Evolutionary conservation across 2,888 invertebrate genomes (phyloP).

Genomic region (Eupithecia exiguata): DNA sequence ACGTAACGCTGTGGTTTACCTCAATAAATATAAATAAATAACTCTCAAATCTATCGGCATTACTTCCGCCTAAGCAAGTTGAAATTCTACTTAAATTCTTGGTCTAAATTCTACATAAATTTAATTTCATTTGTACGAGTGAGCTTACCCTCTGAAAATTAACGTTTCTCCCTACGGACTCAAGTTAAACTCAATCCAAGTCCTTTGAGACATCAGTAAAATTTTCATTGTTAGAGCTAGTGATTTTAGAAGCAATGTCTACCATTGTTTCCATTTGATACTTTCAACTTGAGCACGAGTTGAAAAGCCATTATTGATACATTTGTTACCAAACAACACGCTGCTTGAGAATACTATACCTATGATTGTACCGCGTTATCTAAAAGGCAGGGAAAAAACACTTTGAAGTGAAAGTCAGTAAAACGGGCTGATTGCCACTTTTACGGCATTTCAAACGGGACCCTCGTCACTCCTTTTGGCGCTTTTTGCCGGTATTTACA

Average conservation of each 20-base stretch:
- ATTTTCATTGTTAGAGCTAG: conserved; percentile 9
- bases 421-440: conserved; percentile 74
- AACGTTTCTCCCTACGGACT: conserved; percentile 7
- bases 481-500: conserved; percentile 66
- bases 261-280: not conserved
- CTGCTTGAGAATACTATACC: conserved; percentile 56
- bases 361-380: conserved; percentile 54
- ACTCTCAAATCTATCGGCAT: not conserved
- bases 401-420: conserved; percentile 71
- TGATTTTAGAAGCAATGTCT: conserved; percentile 2
- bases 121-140: conserved; percentile 11
- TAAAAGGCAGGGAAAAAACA: conserved; percentile 66
- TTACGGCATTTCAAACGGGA: conserved; percentile 71
- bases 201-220: conserved; percentile 3
- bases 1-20: no score
- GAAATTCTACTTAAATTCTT: not conserved
- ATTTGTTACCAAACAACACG: conserved; percentile 49
- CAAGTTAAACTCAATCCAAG: conserved; percentile 13
- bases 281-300: not conserved
- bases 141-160: conserved; percentile 8
- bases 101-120: conserved; percentile 1
- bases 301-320: not conserved
- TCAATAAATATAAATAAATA: no score
- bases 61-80: not conserved
- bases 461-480: conserved; percentile 72